Evolutionary conservation across 2,113 vertebrate species (phyloP).

Genomic region (Eubucco bourcierii): DNA sequence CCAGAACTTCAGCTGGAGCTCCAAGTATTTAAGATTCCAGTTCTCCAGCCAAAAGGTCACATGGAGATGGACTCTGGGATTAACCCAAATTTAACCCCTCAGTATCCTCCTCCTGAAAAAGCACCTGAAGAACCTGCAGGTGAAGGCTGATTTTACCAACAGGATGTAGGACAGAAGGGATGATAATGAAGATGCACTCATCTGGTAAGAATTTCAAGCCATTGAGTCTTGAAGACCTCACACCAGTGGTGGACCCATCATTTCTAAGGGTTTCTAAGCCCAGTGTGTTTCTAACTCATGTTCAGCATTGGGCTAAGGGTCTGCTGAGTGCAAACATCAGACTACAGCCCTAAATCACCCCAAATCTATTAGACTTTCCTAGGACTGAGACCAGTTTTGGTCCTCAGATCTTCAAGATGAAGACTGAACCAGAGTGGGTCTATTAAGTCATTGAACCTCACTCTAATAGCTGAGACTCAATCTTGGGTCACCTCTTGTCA

Average conservation of each 20-base stretch:
- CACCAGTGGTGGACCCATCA: neutral
- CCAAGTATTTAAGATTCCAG: neutral
- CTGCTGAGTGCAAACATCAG: neutral
- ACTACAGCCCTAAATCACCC: neutral
- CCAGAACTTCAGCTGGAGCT: neutral
- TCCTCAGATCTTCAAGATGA: neutral
- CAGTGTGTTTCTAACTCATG: neutral
- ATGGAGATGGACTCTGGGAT: neutral
- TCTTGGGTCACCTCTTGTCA: neutral
- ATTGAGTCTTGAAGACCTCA: neutral
- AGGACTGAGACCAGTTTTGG: neutral
- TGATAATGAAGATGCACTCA: neutral
- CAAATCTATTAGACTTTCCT: neutral
- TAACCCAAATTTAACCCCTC: neutral
- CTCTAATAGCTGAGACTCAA: neutral
- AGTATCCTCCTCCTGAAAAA: neutral
- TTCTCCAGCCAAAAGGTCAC: neutral
- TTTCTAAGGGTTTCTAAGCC: neutral
- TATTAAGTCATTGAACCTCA: neutral
- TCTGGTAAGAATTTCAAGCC: neutral
- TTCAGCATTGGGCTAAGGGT: neutral
- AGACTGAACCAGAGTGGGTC: accelerated
- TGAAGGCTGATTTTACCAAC: neutral
- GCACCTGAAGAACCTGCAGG: accelerated
- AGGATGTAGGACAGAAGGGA: neutral